Conservation (phyloP, 2,113 vertebrate species). For the Phoxinus phoxinus region DNA sequence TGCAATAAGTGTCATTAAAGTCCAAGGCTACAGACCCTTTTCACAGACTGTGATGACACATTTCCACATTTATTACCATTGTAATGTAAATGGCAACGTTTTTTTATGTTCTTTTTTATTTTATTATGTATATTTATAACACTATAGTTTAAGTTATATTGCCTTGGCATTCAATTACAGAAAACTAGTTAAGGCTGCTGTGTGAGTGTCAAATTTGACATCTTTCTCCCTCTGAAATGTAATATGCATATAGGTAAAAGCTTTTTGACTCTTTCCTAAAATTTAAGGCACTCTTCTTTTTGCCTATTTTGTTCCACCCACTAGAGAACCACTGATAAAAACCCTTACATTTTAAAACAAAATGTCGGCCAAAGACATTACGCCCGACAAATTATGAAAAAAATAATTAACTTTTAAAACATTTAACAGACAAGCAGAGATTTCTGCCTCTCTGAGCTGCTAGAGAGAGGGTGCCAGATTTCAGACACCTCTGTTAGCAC, state of each 20-base stretch:
- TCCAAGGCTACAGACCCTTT: not conserved
- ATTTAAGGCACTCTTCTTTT: not conserved
- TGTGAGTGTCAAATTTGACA: no score
- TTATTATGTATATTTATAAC: no score
- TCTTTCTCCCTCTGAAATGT: not conserved
- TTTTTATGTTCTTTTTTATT: no score
- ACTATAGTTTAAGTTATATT: no score
- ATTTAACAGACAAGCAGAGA: not conserved
- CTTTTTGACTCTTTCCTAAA: not conserved
- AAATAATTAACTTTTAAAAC: not conserved
- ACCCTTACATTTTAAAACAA: not conserved
- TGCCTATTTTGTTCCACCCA: not conserved
- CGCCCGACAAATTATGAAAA: not conserved
- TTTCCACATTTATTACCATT: no score
- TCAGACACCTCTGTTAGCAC: conserved; percentile 59
- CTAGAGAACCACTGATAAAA: not conserved
- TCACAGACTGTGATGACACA: no score
- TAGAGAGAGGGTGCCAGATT: conserved; percentile 64
- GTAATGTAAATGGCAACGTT: no score
- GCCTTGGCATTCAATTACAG: no score
- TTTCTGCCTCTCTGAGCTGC: not conserved
- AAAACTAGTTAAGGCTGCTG: no score
- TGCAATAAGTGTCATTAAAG: not conserved
- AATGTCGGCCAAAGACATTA: not conserved
- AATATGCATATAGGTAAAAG: not conserved